A percentile compares a stretch with the other conserved stretches of the same genome.
phyloP scores from a whole-genome alignment of 2,888 invertebrate species.

The Heliconius cydno region DNA sequence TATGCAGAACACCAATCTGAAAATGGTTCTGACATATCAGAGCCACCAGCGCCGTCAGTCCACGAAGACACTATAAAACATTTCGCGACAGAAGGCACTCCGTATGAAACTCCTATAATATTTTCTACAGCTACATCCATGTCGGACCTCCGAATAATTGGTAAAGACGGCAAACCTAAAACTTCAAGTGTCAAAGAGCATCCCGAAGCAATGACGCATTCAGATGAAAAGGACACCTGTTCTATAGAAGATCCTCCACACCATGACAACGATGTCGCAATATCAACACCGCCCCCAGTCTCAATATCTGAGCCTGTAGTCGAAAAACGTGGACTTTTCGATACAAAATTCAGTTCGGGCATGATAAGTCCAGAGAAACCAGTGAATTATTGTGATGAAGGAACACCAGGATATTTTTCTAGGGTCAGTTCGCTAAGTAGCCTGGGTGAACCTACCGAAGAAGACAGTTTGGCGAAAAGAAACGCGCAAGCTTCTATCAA shows the following conservation, averaged over 20 bases:
- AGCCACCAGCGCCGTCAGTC: constrained; percentile 77
- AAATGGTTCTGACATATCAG: constrained; percentile 78
- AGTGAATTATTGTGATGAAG: constrained; percentile 93
- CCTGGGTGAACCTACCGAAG: constrained; percentile 80
- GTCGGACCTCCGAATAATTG: constrained; percentile 89
- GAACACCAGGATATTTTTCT: constrained; percentile 92
- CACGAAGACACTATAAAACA: constrained; percentile 94
- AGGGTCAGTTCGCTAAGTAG: constrained; percentile 85
- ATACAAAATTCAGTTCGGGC: constrained; percentile 85
- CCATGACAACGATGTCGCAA: constrained; percentile 76
- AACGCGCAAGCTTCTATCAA: constrained; percentile 77
- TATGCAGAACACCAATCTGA: constrained; percentile 94
- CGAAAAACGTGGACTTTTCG: constrained; percentile 70
- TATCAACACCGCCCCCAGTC: constrained; percentile 63
- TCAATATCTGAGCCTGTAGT: constrained; percentile 56
- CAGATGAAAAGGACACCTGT: constrained; percentile 79
- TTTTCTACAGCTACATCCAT: constrained; percentile 96
- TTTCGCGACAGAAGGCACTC: constrained; percentile 96
- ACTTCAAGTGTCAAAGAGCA: constrained; percentile 68
- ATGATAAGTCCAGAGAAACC: constrained; percentile 91
- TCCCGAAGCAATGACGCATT: constrained; percentile 77
- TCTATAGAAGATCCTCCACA: constrained; percentile 77
- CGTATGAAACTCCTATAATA: constrained; percentile 90
- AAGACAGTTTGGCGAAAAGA: constrained; percentile 73
- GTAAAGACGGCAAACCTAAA: constrained; percentile 72